phyloP scores from a whole-genome alignment of 2,888 invertebrate species.

The Pemphredon lugubris region DNA sequence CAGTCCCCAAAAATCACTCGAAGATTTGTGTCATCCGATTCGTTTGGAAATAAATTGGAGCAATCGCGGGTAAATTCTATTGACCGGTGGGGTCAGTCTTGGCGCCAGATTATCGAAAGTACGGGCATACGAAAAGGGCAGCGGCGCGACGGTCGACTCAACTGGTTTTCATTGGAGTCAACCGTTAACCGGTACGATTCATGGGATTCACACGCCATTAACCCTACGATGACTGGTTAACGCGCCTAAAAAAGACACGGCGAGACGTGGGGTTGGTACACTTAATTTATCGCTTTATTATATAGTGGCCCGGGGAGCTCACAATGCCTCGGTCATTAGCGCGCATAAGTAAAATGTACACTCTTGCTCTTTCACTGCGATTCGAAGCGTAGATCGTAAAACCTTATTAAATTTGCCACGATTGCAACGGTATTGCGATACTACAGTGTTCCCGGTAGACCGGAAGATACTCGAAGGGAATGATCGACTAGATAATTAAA shows the following conservation, averaged over 20 bases:
- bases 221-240: slow-evolving; percentile 64
- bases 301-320: slow-evolving; percentile 47
- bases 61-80: neutral
- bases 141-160: slow-evolving; percentile 10
- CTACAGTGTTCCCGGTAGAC: too few species aligned
- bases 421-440: slow-evolving; percentile 5
- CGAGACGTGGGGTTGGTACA: slow-evolving; percentile 38
- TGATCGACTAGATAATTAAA: too few species aligned
- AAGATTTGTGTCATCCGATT: too few species aligned
- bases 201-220: slow-evolving; percentile 68
- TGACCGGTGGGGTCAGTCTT: neutral
- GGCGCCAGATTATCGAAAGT: slow-evolving; percentile 6
- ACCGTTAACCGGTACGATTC: slow-evolving; percentile 63
- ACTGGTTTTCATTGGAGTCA: slow-evolving; percentile 53
- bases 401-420: slow-evolving; percentile 11
- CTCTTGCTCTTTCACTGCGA: slow-evolving; percentile 27
- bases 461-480: too few species aligned
- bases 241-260: slow-evolving; percentile 45
- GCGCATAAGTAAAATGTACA: slow-evolving; percentile 33
- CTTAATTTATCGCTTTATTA: slow-evolving; percentile 73
- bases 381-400: slow-evolving; percentile 19
- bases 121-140: slow-evolving; percentile 44
- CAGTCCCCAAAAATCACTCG: too few species aligned
- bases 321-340: slow-evolving; percentile 55
- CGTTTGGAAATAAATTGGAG: too few species aligned